These are phyloP conservation scores for Parazoanthus darwini DNA, from an alignment of 92 coral and sea anemone species.

Conservation along the genomic window DNA sequence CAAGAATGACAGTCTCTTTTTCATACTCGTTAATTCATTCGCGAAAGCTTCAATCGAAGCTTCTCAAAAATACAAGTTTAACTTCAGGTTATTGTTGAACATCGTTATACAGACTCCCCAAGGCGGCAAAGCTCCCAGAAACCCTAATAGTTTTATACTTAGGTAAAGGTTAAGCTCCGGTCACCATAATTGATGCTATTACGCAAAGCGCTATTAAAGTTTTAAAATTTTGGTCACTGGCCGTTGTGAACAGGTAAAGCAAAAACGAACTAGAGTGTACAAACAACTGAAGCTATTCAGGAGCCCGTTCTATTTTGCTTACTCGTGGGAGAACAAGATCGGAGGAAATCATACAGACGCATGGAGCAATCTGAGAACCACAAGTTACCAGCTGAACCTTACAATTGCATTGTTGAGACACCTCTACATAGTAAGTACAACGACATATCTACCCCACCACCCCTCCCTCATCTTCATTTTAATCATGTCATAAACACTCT, in stretches of 20 bases:
- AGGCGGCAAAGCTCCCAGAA: too few relatives aligned
- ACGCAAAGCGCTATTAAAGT: background rate
- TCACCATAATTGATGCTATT: too few relatives aligned
- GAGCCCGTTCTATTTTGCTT: constrained; percentile 25
- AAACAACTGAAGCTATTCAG: constrained; percentile 14
- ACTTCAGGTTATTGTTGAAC: too few relatives aligned
- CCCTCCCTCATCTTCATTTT: background rate
- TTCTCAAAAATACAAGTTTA: too few relatives aligned
- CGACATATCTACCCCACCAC: background rate
- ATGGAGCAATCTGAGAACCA: background rate
- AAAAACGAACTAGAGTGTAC: background rate
- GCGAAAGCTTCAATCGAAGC: too few relatives aligned
- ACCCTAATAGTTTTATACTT: too few relatives aligned
- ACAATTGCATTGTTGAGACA: background rate
- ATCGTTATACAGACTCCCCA: too few relatives aligned
- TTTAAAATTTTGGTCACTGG: background rate
- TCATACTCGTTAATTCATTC: too few relatives aligned
- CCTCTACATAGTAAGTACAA: constrained; percentile 1
- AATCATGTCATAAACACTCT: too few relatives aligned
- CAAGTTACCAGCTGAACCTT: background rate
- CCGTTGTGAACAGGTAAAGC: background rate
- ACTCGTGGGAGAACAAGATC: constrained; percentile 13
- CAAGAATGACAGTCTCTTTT: too few relatives aligned
- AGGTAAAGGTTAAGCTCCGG: too few relatives aligned
- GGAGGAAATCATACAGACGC: background rate